A percentile compares a stretch with the other conserved stretches of the same genome.
Evolutionary conservation across 2,888 invertebrate species (phyloP).

Genomic region (Resseliella maxima): DNA sequence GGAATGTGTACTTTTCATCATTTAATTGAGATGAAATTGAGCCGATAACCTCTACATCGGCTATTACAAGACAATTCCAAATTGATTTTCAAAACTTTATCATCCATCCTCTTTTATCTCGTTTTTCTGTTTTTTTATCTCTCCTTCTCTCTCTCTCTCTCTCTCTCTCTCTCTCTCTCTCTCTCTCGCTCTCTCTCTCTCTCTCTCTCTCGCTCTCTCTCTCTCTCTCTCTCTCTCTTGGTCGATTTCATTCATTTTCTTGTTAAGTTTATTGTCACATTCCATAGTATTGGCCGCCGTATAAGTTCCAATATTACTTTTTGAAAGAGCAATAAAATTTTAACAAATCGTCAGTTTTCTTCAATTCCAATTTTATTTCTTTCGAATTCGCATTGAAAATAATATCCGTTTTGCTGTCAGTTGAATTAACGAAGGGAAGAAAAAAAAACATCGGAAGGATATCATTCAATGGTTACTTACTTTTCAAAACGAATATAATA

Average conservation of each 20-base stretch:
- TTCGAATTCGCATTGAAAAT: conserved; percentile 13
- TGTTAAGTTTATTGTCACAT: neutral
- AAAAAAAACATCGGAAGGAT: conserved; percentile 4
- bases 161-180: too few relatives aligned
- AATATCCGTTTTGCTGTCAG: neutral
- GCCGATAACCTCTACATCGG: neutral
- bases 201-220: too few relatives aligned
- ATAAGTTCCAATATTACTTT: too few relatives aligned
- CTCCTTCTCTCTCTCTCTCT: too few relatives aligned
- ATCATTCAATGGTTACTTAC: conserved; percentile 16
- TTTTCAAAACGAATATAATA: neutral
- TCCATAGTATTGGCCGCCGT: too few relatives aligned
- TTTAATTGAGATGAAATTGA: conserved; percentile 37
- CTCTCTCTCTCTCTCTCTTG: too few relatives aligned
- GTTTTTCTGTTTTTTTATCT: too few relatives aligned
- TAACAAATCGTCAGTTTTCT: neutral
- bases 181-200: too few relatives aligned
- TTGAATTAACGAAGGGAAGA: neutral
- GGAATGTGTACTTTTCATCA: conserved; percentile 23
- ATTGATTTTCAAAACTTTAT: conserved; percentile 7
- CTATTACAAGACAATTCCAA: conserved; percentile 33
- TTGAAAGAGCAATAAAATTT: conserved; percentile 11
- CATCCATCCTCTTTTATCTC: neutral
- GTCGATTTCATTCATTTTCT: too few relatives aligned
- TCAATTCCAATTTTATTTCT: conserved; percentile 34